Conservation (phyloP, 23 tunicate species). For the Phallusia fumigata region DNA sequence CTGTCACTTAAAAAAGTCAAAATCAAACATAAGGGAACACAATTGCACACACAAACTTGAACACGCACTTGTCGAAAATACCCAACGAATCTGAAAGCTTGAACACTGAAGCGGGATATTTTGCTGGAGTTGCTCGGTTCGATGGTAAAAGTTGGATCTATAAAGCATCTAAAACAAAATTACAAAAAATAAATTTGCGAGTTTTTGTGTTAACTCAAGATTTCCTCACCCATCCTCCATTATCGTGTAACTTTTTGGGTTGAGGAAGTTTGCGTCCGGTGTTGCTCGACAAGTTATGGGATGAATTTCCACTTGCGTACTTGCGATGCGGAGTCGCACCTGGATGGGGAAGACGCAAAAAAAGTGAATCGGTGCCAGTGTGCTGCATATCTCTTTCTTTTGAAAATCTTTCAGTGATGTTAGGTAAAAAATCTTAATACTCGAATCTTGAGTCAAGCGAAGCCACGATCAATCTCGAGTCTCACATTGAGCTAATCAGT, state of each 20-base stretch:
- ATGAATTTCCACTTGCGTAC: conserved; percentile 51
- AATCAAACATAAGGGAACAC: too few relatives aligned
- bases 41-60: too few relatives aligned
- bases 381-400: too few relatives aligned
- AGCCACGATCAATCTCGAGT: too few relatives aligned
- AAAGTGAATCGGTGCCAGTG: too few relatives aligned
- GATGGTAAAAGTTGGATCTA: conserved; percentile 27
- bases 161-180: conserved; percentile 21
- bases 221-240: conserved; percentile 39
- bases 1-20: too few relatives aligned
- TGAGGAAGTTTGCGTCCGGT: conserved; percentile 27
- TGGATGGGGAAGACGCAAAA: background rate
- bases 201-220: background rate
- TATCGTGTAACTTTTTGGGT: conserved; percentile 28
- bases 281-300: conserved; percentile 49
- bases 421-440: too few relatives aligned
- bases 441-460: too few relatives aligned
- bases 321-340: conserved; percentile 36
- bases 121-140: conserved; percentile 26
- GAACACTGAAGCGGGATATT: conserved; percentile 45
- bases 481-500: too few relatives aligned
- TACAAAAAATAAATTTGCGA: background rate
- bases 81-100: conserved; percentile 48
- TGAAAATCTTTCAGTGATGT: too few relatives aligned
- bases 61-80: conserved; percentile 10